phyloP scores from a whole-genome alignment of 2,888 invertebrate genomes.

The Cosmopolites sordidus region DNA sequence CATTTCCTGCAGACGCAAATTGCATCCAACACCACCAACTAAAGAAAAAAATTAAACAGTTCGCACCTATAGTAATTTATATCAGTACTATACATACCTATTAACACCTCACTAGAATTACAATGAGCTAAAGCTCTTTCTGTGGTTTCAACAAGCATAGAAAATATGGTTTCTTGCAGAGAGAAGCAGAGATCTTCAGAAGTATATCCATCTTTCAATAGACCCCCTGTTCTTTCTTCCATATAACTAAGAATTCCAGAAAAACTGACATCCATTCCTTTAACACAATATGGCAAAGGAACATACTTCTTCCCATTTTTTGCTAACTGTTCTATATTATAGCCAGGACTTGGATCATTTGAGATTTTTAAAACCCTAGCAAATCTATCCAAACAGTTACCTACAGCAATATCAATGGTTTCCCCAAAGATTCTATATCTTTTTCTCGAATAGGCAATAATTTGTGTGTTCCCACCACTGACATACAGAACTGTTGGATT shows the following conservation, averaged over 20 bases:
- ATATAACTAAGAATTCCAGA: slow-evolving; percentile 84
- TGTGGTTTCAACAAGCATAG: slow-evolving; percentile 98
- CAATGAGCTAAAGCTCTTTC: slow-evolving; percentile 98
- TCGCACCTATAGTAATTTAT: slow-evolving; percentile 1
- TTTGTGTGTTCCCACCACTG: slow-evolving; percentile 96
- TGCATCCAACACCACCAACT: slow-evolving; percentile 74
- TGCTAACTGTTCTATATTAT: slow-evolving; percentile 96
- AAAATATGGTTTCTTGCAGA: slow-evolving; percentile 88
- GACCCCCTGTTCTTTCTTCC: slow-evolving; percentile 68
- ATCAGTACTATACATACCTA: slow-evolving; percentile 56
- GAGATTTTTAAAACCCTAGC: slow-evolving; percentile 91
- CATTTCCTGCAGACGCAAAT: slow-evolving; percentile 92
- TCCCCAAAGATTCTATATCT: slow-evolving; percentile 97
- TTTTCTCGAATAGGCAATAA: slow-evolving; percentile 89
- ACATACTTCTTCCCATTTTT: slow-evolving; percentile 82
- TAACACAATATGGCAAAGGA: slow-evolving; percentile 90
- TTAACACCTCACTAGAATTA: slow-evolving; percentile 86
- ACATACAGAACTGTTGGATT: slow-evolving; percentile 98
- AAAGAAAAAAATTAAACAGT: slow-evolving; percentile 9
- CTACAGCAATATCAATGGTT: slow-evolving; percentile 97
- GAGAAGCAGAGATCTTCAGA: slow-evolving; percentile 95
- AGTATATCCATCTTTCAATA: slow-evolving; percentile 66
- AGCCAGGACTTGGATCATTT: slow-evolving; percentile 98
- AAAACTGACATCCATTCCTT: slow-evolving; percentile 99
- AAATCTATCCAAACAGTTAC: slow-evolving; percentile 97